Percentiles rank a stretch among this genome's conserved stretches.
Evolutionary conservation across 2,113 vertebrate species (phyloP).

Genomic region (Neogale vison): DNA sequence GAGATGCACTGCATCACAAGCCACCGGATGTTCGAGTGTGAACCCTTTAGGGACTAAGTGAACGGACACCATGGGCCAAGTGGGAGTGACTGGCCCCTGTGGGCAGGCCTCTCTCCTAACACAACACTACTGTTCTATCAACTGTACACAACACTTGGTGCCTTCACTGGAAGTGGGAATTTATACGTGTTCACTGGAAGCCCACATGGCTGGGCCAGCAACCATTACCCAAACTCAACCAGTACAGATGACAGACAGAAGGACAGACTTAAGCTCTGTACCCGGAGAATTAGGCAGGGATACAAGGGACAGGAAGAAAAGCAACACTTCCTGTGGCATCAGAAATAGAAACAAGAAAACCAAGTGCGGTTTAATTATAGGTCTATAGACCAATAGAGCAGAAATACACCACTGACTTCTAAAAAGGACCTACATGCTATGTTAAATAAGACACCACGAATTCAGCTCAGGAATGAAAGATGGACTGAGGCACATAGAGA

Average conservation of each 20-base stretch:
- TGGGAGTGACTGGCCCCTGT: background rate
- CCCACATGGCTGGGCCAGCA: background rate
- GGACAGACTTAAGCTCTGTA: background rate
- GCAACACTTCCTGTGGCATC: background rate
- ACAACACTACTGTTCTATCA: background rate
- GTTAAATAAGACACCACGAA: background rate
- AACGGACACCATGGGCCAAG: background rate
- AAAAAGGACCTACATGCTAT: background rate
- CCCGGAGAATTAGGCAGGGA: background rate
- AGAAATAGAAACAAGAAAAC: background rate
- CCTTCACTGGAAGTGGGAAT: background rate
- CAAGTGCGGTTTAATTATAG: background rate
- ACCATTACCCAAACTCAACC: background rate
- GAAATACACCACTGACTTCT: background rate
- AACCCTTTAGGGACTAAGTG: background rate
- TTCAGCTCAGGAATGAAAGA: background rate
- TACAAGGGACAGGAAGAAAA: background rate
- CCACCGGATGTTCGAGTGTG: background rate
- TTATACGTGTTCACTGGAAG: background rate
- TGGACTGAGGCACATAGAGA: background rate
- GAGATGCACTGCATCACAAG: background rate
- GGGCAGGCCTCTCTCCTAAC: background rate
- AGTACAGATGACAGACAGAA: accelerated
- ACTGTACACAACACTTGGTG: background rate
- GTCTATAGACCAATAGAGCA: accelerated